Evolutionary conservation across 2,888 invertebrate species (phyloP).

Genomic region (Griposia aprilina): DNA sequence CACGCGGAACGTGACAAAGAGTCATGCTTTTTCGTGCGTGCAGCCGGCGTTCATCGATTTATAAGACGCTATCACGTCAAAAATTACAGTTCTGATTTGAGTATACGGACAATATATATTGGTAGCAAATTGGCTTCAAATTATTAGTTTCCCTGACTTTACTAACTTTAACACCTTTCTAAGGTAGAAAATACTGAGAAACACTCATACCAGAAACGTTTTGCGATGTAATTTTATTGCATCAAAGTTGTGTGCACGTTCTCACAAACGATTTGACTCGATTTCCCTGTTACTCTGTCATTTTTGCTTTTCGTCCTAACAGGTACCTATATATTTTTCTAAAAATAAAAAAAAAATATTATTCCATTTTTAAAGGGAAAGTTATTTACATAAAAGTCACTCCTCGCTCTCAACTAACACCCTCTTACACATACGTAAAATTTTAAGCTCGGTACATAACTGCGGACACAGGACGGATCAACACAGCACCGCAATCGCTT

Average conservation of each 20-base stretch:
- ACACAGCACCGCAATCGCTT: constrained; percentile 56
- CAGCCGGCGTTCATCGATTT: too few species aligned
- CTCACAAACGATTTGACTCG: constrained; percentile 15
- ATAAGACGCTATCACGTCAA: too few species aligned
- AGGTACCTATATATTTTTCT: neutral
- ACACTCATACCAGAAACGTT: constrained; percentile 1
- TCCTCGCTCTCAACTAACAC: neutral
- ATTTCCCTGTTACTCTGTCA: constrained; percentile 1
- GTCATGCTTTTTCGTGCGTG: too few species aligned
- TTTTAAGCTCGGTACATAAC: constrained; percentile 24
- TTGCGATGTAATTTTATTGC: neutral
- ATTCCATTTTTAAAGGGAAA: neutral
- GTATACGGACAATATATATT: too few species aligned
- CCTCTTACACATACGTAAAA: neutral
- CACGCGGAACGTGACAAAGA: too few species aligned
- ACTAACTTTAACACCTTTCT: neutral
- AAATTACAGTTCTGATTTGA: neutral
- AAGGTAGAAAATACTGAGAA: neutral
- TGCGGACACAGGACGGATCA: constrained; percentile 41
- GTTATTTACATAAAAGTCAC: neutral
- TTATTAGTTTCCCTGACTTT: neutral
- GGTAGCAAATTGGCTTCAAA: neutral
- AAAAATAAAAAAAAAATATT: too few species aligned
- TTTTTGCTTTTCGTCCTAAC: neutral
- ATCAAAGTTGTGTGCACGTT: neutral